phyloP scores from a whole-genome alignment of 2,888 invertebrate genomes.

The Andrena fulva region DNA sequence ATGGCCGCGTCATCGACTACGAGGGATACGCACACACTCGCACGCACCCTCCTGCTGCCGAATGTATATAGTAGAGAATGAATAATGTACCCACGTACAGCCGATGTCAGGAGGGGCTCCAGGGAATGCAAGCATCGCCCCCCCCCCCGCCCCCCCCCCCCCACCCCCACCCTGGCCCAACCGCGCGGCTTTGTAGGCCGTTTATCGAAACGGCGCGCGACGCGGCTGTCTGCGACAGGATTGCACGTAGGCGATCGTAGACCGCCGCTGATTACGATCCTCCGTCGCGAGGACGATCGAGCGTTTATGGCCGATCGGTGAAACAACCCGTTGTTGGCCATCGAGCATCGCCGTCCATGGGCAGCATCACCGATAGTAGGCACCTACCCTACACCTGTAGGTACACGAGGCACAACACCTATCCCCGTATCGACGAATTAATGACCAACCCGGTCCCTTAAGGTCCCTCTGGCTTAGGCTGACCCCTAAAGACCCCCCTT shows the following conservation, averaged over 20 bases:
- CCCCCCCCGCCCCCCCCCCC: conserved; percentile 60
- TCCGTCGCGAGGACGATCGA: conserved; percentile 11
- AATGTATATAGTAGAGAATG: conserved; percentile 74
- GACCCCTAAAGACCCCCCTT: neutral
- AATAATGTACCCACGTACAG: conserved; percentile 73
- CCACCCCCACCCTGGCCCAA: conserved; percentile 33
- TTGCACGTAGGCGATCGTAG: conserved; percentile 55
- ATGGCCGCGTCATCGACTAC: conserved; percentile 51
- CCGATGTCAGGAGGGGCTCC: conserved; percentile 71
- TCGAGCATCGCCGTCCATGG: neutral
- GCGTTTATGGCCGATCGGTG: neutral
- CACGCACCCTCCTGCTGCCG: conserved; percentile 66
- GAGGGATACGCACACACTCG: conserved; percentile 54
- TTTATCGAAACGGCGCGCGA: conserved; percentile 64
- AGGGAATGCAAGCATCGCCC: conserved; percentile 69
- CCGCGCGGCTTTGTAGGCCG: conserved; percentile 55
- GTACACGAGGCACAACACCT: neutral
- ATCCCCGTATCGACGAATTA: neutral
- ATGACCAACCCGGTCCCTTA: neutral
- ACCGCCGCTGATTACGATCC: conserved; percentile 23
- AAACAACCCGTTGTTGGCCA: neutral
- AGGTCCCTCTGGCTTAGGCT: neutral
- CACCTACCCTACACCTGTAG: neutral
- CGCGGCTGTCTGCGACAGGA: conserved; percentile 44
- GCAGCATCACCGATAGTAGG: neutral